A percentile compares a stretch with the other conserved stretches of the same genome.
These are phyloP conservation scores for Actias luna DNA, from an alignment of 2,888 invertebrate genomes.

Conservation along the genomic window DNA sequence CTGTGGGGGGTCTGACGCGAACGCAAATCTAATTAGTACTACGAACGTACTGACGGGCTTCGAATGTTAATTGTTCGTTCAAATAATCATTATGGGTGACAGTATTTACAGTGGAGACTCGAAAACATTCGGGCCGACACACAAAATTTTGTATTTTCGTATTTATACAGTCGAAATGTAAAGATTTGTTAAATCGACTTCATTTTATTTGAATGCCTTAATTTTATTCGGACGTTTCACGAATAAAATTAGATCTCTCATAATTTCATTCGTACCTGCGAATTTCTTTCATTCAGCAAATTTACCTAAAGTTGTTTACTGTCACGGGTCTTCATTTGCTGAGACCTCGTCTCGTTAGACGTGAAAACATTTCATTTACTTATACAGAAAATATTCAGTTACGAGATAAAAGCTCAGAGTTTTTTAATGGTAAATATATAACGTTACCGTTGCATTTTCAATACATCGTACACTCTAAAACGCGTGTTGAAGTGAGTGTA, in stretches of 20 bases:
- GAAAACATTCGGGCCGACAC: conserved; percentile 54
- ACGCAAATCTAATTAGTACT: conserved; percentile 67
- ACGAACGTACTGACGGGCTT: conserved; percentile 51
- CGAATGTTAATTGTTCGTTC: conserved; percentile 68
- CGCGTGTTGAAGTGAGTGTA: background rate
- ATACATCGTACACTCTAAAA: conserved; percentile 1
- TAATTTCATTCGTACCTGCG: conserved; percentile 49
- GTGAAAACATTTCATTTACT: conserved; percentile 34
- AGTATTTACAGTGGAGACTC: conserved; percentile 62
- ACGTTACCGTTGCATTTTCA: conserved; percentile 12
- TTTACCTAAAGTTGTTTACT: conserved; percentile 52
- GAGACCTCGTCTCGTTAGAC: conserved; percentile 38
- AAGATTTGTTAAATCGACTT: conserved; percentile 55
- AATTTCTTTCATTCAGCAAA: conserved; percentile 54
- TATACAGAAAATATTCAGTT: conserved; percentile 30
- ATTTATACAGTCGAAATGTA: conserved; percentile 49
- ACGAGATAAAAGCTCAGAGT: conserved; percentile 9
- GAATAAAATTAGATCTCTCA: conserved; percentile 57
- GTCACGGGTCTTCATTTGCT: conserved; percentile 45
- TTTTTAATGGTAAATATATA: conserved; percentile 10
- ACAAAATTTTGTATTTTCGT: conserved; percentile 49
- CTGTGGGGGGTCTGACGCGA: conserved; percentile 41
- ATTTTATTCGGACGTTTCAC: conserved; percentile 51
- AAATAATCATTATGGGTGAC: conserved; percentile 75
- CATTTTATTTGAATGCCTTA: conserved; percentile 49